Percentiles rank a stretch among this genome's conserved stretches.
Evolutionary conservation across 2,888 invertebrate species (phyloP).

Genomic region (Emesis furor): DNA sequence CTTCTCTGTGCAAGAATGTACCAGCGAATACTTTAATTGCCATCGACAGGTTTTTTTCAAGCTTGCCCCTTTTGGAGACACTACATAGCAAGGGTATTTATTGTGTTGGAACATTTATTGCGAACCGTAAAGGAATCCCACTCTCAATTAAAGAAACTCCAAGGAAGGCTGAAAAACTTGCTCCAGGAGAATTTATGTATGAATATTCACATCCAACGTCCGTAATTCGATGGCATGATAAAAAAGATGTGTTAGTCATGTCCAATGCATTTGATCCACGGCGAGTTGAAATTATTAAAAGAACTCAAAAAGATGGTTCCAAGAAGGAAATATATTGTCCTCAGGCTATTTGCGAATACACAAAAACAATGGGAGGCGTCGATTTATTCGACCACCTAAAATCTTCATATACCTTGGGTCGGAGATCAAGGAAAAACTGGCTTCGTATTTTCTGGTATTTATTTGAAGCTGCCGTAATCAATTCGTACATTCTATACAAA

Average conservation of each 20-base stretch:
- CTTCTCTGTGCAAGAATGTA: conserved; percentile 21
- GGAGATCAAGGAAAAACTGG: conserved; percentile 20
- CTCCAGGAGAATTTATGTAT: conserved; percentile 22
- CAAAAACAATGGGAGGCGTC: conserved; percentile 20
- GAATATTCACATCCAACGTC: conserved; percentile 6
- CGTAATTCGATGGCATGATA: conserved; percentile 8
- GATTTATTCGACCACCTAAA: conserved; percentile 7
- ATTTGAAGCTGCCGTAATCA: conserved; percentile 22
- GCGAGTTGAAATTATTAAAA: conserved; percentile 21
- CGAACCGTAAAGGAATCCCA: conserved; percentile 5
- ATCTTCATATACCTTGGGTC: conserved; percentile 9
- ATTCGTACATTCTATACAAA: background rate
- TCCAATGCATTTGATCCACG: conserved; percentile 25
- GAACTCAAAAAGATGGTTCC: conserved; percentile 29
- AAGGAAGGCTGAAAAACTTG: conserved; percentile 13
- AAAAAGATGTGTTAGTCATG: conserved; percentile 17
- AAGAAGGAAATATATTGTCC: conserved; percentile 22
- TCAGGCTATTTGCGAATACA: conserved; percentile 20
- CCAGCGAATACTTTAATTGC: conserved; percentile 18
- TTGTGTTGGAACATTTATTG: conserved; percentile 13
- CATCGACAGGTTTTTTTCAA: conserved; percentile 17
- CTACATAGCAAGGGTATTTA: conserved; percentile 15
- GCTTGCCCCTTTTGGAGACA: conserved; percentile 22
- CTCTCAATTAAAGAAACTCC: conserved; percentile 16
- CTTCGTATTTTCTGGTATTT: conserved; percentile 20